phyloP scores from a whole-genome alignment of 2,888 invertebrate genomes.

The Omphaloscelis lunosa region DNA sequence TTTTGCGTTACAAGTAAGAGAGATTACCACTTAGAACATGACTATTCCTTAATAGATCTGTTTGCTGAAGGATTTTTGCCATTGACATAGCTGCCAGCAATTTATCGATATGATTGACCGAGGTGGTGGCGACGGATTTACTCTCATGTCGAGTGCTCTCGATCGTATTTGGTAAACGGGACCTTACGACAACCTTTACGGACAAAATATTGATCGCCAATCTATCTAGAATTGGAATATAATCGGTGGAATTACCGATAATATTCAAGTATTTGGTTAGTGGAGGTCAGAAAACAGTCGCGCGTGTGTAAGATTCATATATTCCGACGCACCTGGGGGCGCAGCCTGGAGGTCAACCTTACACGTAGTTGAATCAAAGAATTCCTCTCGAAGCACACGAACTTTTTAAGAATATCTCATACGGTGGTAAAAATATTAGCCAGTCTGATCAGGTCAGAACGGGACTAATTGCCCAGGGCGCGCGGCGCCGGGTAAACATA shows the following conservation, averaged over 20 bases:
- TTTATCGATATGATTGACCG: neutral
- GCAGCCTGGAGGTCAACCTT: neutral
- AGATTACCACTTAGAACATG: neutral
- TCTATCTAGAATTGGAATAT: conserved; percentile 1
- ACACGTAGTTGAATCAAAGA: neutral
- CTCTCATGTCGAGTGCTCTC: neutral
- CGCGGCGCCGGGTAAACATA: neutral
- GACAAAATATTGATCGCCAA: neutral
- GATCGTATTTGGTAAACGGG: neutral
- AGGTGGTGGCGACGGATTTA: too few species aligned
- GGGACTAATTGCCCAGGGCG: neutral
- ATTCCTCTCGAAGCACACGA: neutral
- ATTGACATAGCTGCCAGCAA: neutral
- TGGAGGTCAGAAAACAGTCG: conserved; percentile 5
- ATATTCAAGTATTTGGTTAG: neutral
- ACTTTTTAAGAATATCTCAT: neutral
- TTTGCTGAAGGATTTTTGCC: neutral
- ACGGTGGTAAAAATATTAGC: neutral
- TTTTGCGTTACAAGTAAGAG: neutral
- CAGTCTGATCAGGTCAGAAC: too few species aligned
- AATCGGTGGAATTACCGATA: neutral
- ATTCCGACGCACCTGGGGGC: neutral
- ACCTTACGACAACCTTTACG: neutral
- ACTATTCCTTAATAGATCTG: neutral
- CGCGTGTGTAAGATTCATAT: conserved; percentile 5